phyloP scores from a whole-genome alignment of 2,888 invertebrate species.

The Drosophila antonietae region DNA sequence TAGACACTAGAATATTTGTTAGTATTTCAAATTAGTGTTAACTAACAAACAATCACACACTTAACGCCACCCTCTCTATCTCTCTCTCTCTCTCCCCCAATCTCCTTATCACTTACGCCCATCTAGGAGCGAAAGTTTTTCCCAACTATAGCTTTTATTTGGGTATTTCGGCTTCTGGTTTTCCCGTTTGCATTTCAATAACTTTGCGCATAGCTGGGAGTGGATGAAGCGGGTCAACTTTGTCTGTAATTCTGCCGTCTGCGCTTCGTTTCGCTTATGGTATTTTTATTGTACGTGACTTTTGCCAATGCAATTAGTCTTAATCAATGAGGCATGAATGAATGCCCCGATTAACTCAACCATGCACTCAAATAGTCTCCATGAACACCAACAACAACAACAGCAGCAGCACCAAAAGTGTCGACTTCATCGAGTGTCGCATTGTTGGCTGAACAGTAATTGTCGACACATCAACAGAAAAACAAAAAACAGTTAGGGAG shows the following conservation, averaged over 20 bases:
- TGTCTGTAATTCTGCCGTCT: not conserved
- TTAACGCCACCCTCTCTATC: slow-evolving; percentile 10
- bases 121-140: slow-evolving; percentile 45
- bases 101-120: not conserved
- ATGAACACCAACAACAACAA: slow-evolving; percentile 2
- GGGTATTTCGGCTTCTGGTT: slow-evolving; percentile 24
- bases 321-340: slow-evolving; percentile 64
- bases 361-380: slow-evolving; percentile 34
- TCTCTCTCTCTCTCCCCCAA: not conserved
- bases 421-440: slow-evolving; percentile 42
- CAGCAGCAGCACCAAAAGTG: slow-evolving; percentile 30
- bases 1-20: slow-evolving; percentile 52
- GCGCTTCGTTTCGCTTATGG: slow-evolving; percentile 19
- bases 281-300: slow-evolving; percentile 44
- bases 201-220: slow-evolving; percentile 17
- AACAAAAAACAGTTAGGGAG: not conserved
- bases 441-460: slow-evolving; percentile 40
- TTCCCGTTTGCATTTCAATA: slow-evolving; percentile 47
- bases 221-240: slow-evolving; percentile 49
- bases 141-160: not conserved
- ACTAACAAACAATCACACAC: slow-evolving; percentile 17
- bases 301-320: slow-evolving; percentile 66
- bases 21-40: slow-evolving; percentile 22
- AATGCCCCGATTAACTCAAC: slow-evolving; percentile 46
- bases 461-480: slow-evolving; percentile 23